Percentiles rank a stretch among this genome's conserved stretches.
Conservation (phyloP, 2,113 vertebrate genomes). For the Psittacara wagleri region DNA sequence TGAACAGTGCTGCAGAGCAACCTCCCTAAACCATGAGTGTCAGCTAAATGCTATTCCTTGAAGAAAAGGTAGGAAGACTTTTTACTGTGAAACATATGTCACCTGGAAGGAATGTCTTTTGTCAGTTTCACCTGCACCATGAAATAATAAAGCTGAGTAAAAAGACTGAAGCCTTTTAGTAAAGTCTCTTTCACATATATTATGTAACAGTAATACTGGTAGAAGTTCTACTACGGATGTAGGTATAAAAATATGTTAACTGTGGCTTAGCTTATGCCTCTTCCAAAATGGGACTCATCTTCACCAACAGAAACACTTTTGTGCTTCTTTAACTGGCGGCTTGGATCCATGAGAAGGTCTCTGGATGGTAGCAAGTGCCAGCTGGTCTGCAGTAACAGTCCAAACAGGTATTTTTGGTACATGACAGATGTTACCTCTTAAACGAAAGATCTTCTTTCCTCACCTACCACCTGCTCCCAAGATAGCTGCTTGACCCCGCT, state of each 20-base stretch:
- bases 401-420: fast-evolving
- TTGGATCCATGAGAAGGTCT: background rate
- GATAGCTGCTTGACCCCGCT: background rate
- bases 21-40: background rate
- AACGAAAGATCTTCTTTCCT: background rate
- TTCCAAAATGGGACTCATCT: background rate
- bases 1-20: background rate
- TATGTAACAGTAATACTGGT: background rate
- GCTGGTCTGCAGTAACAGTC: background rate
- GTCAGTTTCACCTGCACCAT: background rate
- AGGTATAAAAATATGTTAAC: background rate
- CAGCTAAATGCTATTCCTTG: background rate
- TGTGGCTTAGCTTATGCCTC: background rate
- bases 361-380: background rate
- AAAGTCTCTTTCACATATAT: background rate
- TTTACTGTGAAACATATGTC: background rate
- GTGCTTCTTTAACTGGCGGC: background rate
- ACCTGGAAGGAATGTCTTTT: background rate
- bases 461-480: background rate
- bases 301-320: background rate
- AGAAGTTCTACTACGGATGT: background rate
- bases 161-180: background rate
- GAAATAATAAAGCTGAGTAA: background rate
- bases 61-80: background rate
- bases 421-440: background rate